Base-by-base conservation (phyloP, 2,113 vertebrate genomes). In the Istiophorus platypterus region DNA sequence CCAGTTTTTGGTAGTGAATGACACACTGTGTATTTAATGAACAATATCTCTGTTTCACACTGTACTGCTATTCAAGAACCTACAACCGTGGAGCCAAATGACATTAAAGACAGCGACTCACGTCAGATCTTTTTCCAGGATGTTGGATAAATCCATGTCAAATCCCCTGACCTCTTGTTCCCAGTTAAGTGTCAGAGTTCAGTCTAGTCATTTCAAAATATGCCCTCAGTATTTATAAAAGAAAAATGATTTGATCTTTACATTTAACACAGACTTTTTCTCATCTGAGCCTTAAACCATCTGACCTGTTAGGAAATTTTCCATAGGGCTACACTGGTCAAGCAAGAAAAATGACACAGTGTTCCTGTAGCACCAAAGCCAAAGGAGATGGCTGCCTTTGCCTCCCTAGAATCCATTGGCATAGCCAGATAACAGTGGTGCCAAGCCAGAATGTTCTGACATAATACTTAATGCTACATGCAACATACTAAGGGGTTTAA, bases 121-220 rank as follows among this genome's bases (percentile, higher is more conserved):
- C 20, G 24, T 52, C 27, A 56, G 12, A 10, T 68, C 14, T 63
- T 17, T 27, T 69, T 75, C 24, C 15, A 74, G 51, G 51, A 6
- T 22, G 47, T 26, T 34, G 52, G 10, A 59, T 24, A 2, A 70
- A 81, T 1, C 68, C 18, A 41, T 64, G 24, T 65, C 11, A 29
- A 73, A 59, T 52, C 34, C 12, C 72, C 18, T 22, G 13, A 49
- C 11, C n/a, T 45, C 13, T 12, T 17, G 2, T 24, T 75, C 39
- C 2, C 22, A 7, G 24, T 58, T 41, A 26, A 63, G 58, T 67
- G 52, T 15, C 7, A n/a, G 14, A 66, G 12, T 11, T 27, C 10
- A n/a, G 39, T 59, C 8, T 14, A 41, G 9, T 71, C 22, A 27
- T 71, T 45, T 66, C 13, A 77, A 85, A 83, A 85, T 34, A 74